phyloP scores from a whole-genome alignment of 1,140 invertebrate genomes.

The Pogonus chalceus region DNA sequence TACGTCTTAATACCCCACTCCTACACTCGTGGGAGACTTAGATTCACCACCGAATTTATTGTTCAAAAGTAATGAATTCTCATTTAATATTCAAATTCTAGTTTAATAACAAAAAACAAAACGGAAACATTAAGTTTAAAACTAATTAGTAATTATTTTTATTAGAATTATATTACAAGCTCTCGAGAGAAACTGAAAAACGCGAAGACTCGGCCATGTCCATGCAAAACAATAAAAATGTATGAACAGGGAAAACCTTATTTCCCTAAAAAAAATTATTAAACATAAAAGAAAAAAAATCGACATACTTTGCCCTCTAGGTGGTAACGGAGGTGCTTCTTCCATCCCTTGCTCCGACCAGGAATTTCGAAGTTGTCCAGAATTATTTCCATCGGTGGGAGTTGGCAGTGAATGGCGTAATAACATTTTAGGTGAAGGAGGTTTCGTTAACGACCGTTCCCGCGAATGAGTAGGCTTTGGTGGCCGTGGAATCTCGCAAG shows the following conservation, averaged over 20 bases:
- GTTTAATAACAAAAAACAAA: slow-evolving; percentile 17
- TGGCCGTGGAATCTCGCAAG: slow-evolving; percentile 33
- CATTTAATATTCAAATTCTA: no score
- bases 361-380: slow-evolving; percentile 41
- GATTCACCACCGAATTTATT: no score
- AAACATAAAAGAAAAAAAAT: slow-evolving; percentile 8
- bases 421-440: slow-evolving; percentile 45
- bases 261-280: slow-evolving; percentile 10
- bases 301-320: slow-evolving; percentile 46
- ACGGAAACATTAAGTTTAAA: slow-evolving; percentile 11
- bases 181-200: neutral
- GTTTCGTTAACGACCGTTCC: slow-evolving; percentile 46
- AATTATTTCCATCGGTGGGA: slow-evolving; percentile 35
- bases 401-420: slow-evolving; percentile 42
- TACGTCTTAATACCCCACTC: no score
- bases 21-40: no score
- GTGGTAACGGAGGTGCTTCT: slow-evolving; percentile 49
- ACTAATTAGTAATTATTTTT: no score
- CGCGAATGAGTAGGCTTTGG: slow-evolving; percentile 43
- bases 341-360: slow-evolving; percentile 48
- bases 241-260: neutral
- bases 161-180: neutral
- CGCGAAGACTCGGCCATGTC: neutral
- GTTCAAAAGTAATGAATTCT: no score
- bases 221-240: neutral